Base-by-base conservation (phyloP, 2,888 invertebrate species). In the Scaptomyza polygonia region DNA sequence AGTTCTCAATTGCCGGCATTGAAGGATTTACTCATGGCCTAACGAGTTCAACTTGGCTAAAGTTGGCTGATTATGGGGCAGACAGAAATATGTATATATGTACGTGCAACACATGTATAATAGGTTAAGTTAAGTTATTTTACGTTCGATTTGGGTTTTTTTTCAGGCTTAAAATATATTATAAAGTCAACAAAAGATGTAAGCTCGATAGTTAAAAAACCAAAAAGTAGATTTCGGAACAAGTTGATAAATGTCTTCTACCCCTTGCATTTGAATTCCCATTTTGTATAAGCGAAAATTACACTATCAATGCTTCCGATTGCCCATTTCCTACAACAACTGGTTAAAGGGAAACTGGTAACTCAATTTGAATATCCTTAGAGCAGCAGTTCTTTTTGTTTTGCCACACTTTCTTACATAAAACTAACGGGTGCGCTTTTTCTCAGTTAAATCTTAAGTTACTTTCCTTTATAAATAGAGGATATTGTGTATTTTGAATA, bases 1-100 rank as follows among this genome's bases (percentile, higher is more conserved):
- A 62, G 79, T 84, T 76, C 65, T 73, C 75, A 63, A 71, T 73
- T 80, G 70, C 68, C 40, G 45, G 45, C 56, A 75, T 62, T 75
- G 68, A 65, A 53, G 66, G 77, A 64, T 64, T 70, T 52, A 42
- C 48, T 48, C 54, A 63, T 40, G 21, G 32, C 54, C 32, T 42
- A 61, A 30, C 39, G 58, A 71, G 82, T 67, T 79, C 77, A 75
- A 36, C 43, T 57, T 29, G 42, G 67, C 52, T 58, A 30, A 34
- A 74, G 53, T 74, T 61, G 16, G 14, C 57, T 56, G 72, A 58
- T 77, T 77, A 67, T 69, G 43, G 42, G 66, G 65, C 9, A 12
- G n/a, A 8, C n/a, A 42, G 5, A 36, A 27, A 6, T 12, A 7
- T n/a, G n/a, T 16, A 25, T 36, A 25, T 3, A 25, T 32, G n/a